Percentiles rank a stretch among this genome's conserved stretches.
phyloP scores from a whole-genome alignment of 1,140 invertebrate genomes.

The Proales similis region DNA sequence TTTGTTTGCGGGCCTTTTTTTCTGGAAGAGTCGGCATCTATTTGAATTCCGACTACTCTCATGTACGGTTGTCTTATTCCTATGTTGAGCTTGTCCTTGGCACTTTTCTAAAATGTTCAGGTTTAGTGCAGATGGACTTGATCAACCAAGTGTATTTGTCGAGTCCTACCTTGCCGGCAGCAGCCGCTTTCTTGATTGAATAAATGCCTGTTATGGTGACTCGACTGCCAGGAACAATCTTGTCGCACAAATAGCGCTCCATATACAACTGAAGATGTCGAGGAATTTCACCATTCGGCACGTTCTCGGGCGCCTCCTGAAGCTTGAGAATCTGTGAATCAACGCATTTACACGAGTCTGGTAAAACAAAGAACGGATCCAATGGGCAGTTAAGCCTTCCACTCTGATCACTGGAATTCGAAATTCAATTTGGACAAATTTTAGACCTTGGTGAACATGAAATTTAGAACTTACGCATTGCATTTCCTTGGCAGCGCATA shows the following conservation, averaged over 20 bases:
- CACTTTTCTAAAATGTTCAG: background rate
- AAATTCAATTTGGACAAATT: background rate
- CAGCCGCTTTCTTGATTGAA: slow-evolving; percentile 82
- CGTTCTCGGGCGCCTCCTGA: slow-evolving; percentile 89
- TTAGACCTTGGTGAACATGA: background rate
- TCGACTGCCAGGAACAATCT: slow-evolving; percentile 88
- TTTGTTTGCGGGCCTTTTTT: slow-evolving; percentile 55
- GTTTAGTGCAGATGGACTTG: background rate
- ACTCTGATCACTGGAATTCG: background rate
- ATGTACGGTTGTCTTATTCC: slow-evolving; percentile 89
- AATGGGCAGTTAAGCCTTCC: slow-evolving; percentile 72
- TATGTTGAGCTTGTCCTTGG: slow-evolving; percentile 65
- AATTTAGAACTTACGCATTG: no score
- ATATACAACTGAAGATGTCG: slow-evolving; percentile 82
- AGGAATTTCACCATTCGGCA: slow-evolving; percentile 97
- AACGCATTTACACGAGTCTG: slow-evolving; percentile 92
- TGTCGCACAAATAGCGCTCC: slow-evolving; percentile 71
- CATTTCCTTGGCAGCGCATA: slow-evolving; percentile 93
- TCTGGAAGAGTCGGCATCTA: slow-evolving; percentile 63
- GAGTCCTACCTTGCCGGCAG: slow-evolving; percentile 55
- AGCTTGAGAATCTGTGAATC: slow-evolving; percentile 81
- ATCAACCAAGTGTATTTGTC: slow-evolving; percentile 42
- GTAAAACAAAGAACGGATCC: slow-evolving; percentile 93
- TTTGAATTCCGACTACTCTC: slow-evolving; percentile 79
- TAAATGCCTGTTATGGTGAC: slow-evolving; percentile 89